Percentiles rank a stretch among this genome's conserved stretches.
These are phyloP conservation scores for Anastrepha obliqua DNA, from an alignment of 1,140 invertebrate genomes.

Conservation along the genomic window DNA sequence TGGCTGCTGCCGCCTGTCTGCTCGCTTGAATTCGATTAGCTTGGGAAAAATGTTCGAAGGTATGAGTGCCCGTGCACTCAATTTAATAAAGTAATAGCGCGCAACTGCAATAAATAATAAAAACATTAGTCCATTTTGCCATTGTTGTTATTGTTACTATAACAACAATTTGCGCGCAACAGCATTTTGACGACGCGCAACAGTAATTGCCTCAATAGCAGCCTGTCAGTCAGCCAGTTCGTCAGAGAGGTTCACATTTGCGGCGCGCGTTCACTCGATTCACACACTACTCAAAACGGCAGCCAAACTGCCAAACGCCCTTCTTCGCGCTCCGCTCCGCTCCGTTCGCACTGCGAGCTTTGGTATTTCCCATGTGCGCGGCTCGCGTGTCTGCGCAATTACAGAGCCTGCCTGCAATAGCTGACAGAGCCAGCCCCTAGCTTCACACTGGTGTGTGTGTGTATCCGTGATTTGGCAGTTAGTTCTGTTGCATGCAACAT, in stretches of 20 bases:
- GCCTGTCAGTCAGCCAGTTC: background rate
- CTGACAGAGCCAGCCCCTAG: background rate
- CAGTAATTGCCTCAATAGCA: constrained; percentile 9
- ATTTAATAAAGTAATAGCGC: constrained; percentile 29
- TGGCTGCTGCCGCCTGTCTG: constrained; percentile 44
- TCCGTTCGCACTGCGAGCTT: background rate
- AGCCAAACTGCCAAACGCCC: background rate
- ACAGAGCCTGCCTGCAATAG: background rate
- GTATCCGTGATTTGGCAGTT: background rate
- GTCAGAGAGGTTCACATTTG: background rate
- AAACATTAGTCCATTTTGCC: background rate
- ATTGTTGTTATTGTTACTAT: background rate
- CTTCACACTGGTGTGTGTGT: background rate
- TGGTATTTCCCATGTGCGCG: constrained; percentile 36
- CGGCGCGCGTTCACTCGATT: constrained; percentile 24
- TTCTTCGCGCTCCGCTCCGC: background rate
- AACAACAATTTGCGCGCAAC: constrained; percentile 33
- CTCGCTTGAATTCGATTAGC: constrained; percentile 20
- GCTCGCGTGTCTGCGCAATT: constrained; percentile 28
- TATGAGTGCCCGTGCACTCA: constrained; percentile 10
- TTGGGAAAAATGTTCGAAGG: background rate
- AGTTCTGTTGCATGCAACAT: constrained; percentile 24
- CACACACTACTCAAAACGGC: background rate
- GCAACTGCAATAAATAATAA: background rate
- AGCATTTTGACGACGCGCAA: background rate